Evolutionary conservation across 23 tunicate species (phyloP), one percentile per base, ranked within the genome.

Genomic region (Pegea sp.): DNA sequence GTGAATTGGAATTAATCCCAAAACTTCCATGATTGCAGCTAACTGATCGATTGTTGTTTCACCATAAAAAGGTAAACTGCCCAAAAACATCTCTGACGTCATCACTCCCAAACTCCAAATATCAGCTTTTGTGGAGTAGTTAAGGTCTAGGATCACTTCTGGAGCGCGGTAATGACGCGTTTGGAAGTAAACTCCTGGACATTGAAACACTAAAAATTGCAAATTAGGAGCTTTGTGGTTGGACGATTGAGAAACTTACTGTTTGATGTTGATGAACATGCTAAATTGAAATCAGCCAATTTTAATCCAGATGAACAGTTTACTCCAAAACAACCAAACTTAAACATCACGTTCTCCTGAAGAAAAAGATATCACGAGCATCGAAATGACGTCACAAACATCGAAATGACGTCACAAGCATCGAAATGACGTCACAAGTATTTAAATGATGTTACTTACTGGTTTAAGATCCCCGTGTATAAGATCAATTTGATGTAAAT

Each of bases 81-180:
- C 75, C 49, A 75, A 32, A 32, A 38, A 72, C 29, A 91, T 62
- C 27, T 72, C 93, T 22, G 93, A 81, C 33, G 75, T 19, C 24
- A 91, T 91, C 54, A 91, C 86, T 2, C 99, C 99, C 32, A 91
- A 31, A 29, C 93, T 78, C 90, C 87, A 91, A 77, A 91, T 91
- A 60, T 91, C 99, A 16, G 81, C 75, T 24, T 56, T 53, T 3
- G 65, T 38, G 24, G 59, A 64, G 67, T 84, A 75, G n/a, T 50
- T 51, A 25, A 91, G 33, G 33, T 71, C 70, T 60, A 91, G 60
- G 23, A 71, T 73, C 3, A 91, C 99, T 43, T 91, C 99, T 5
- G 99, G 99, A 24, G 93, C 76, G 22, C 99, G 70, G 56, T 91
- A 91, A 43, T 66, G 61, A 4, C 93, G 74, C 0, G 99, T 91